A percentile compares a stretch with the other conserved stretches of the same genome.
phyloP scores from a whole-genome alignment of 2,888 invertebrate species.

The Lamproptera curius region DNA sequence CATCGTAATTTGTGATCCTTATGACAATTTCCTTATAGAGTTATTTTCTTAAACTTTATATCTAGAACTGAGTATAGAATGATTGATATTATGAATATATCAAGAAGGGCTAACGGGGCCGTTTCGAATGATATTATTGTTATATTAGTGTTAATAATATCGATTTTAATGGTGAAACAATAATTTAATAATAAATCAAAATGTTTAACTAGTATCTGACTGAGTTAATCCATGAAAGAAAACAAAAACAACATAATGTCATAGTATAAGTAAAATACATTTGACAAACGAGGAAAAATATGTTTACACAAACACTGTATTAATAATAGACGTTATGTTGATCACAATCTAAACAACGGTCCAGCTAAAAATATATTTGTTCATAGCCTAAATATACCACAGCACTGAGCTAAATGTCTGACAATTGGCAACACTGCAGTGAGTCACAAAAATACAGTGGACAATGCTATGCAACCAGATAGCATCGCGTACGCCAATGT shows the following conservation, averaged over 20 bases:
- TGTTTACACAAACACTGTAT: neutral
- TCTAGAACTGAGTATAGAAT: too few species aligned
- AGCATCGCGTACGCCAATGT: slow-evolving; percentile 33
- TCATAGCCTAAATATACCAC: neutral
- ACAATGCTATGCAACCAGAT: slow-evolving; percentile 35
- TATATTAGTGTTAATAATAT: too few species aligned
- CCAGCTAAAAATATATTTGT: neutral
- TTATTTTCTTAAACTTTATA: too few species aligned
- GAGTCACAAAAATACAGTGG: slow-evolving; percentile 24
- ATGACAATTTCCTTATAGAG: too few species aligned
- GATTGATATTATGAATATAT: too few species aligned
- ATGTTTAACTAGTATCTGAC: too few species aligned
- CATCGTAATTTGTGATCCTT: too few species aligned
- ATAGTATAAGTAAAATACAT: neutral
- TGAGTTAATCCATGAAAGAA: too few species aligned
- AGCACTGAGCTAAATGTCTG: neutral
- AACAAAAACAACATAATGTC: neutral
- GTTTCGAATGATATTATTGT: too few species aligned
- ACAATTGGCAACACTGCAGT: slow-evolving; percentile 14
- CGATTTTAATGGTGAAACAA: too few species aligned
- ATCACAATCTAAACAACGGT: neutral
- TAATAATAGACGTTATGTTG: neutral
- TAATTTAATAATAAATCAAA: too few species aligned
- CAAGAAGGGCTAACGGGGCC: too few species aligned
- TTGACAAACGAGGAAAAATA: neutral